These are phyloP conservation scores for Vanacampus margaritifer DNA, from an alignment of 2,113 vertebrate genomes.

Conservation along the genomic window DNA sequence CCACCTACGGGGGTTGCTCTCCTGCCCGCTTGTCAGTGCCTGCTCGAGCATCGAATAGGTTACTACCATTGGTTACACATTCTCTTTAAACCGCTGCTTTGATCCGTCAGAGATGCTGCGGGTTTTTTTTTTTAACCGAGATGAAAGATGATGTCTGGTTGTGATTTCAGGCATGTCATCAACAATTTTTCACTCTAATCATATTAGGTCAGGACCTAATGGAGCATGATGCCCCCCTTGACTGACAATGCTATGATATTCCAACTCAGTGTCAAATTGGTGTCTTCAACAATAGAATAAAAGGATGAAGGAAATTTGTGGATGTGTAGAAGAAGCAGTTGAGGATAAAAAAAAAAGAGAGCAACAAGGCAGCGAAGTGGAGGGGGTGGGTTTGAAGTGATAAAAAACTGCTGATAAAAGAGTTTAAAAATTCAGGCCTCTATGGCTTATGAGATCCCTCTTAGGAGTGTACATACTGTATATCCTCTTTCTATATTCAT, in stretches of 20 bases:
- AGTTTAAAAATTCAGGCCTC: too few relatives aligned
- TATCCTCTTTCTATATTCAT: too few relatives aligned
- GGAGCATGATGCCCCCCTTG: constrained; percentile 16
- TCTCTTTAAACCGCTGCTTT: constrained; percentile 53
- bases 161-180: constrained; percentile 48
- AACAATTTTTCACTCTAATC: constrained; percentile 41
- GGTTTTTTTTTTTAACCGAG: constrained; percentile 31
- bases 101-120: constrained; percentile 37
- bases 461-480: too few relatives aligned
- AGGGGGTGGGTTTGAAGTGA: too few relatives aligned
- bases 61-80: constrained; percentile 43
- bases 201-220: constrained; percentile 41
- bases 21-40: constrained; percentile 24
- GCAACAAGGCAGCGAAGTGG: too few relatives aligned
- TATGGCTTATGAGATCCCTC: too few relatives aligned
- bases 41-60: constrained; percentile 18
- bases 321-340: background rate
- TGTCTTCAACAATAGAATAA: background rate
- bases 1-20: constrained; percentile 31
- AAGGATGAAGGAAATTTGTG: constrained; percentile 1
- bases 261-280: background rate
- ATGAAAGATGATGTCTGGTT: constrained; percentile 50
- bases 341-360: background rate
- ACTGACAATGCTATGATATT: constrained; percentile 18
- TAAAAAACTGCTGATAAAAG: too few relatives aligned